Conservation (phyloP, 2,888 invertebrate genomes). For the Yponomeuta plumbellus region DNA sequence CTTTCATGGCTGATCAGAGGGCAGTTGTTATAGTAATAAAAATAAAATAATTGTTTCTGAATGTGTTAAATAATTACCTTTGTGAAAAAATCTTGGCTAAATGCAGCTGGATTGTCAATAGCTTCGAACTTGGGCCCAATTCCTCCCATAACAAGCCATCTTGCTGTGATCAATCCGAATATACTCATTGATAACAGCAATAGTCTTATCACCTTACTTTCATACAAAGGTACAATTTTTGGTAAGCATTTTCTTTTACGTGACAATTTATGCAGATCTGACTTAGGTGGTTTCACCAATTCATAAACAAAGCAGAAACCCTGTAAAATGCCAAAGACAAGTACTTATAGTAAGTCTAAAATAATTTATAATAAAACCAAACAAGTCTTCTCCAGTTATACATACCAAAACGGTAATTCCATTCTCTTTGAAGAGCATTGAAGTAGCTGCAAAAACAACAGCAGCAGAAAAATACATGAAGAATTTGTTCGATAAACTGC, state of each 20-base stretch:
- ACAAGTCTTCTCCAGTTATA: constrained; percentile 24
- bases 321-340: constrained; percentile 48
- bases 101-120: constrained; percentile 95
- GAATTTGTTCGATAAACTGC: constrained; percentile 17
- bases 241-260: not conserved
- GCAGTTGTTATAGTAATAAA: no score
- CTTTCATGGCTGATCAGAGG: no score
- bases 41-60: constrained; percentile 7
- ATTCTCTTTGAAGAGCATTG: constrained; percentile 95
- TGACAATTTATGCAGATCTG: not conserved
- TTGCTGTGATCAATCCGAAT: constrained; percentile 74
- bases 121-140: constrained; percentile 86
- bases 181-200: constrained; percentile 64
- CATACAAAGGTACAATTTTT: constrained; percentile 11
- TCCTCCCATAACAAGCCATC: constrained; percentile 89
- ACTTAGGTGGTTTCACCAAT: constrained; percentile 39
- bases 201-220: constrained; percentile 60
- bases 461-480: constrained; percentile 38
- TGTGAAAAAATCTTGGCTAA: constrained; percentile 78
- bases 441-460: constrained; percentile 71
- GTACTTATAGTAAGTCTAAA: no score
- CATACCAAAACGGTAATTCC: constrained; percentile 92
- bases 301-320: constrained; percentile 83
- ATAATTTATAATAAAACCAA: constrained; percentile 14
- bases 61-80: constrained; percentile 67